Evolutionary conservation across 2,888 invertebrate genomes (phyloP), one percentile per base, ranked within the genome.

Genomic region (Stenoptilia bipunctidactyla): DNA sequence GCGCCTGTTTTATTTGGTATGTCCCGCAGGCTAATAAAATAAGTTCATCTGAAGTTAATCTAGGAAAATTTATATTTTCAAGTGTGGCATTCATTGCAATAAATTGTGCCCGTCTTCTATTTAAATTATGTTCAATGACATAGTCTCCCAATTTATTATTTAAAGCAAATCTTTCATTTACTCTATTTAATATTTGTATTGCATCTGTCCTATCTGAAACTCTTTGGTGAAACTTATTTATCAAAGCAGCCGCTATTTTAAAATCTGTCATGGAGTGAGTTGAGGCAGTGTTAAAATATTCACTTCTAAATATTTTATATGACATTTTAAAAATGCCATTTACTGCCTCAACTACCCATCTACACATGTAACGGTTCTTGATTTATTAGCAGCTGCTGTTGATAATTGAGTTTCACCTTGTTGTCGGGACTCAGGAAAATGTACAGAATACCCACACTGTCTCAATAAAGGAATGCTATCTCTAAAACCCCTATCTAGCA

Each of bases 211-310:
- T 25, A 34, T 41, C 34, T 14, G 34, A 34, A 1, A 41, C 15
- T 20, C 27, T 20, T 20, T 37, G 41, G 38, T 41, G 41, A 41
- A 38, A 41, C 5, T 13, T 34, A 15, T 40, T 40, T 10, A 37
- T 37, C 9, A 40, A 34, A 20, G 37, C 37, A 15, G 40, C 40
- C 33, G 40, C 40, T 37, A 40, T 37, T 20, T 40, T 37, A 37
- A 40, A 40, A 37, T 40, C 37, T 15, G 13, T 35, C 35, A 38
- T 41, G 14, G 37, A 10, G 15, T 41, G 34, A 15, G 13, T 15
- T 14, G 41, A 34, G 1, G 37, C 40, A 20, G 30, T 36, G 13
- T 40, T 40, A 40, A 35, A 13, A 13, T 14, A 34, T 13, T 13
- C 34, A 30, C 30, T 30, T 30, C 30, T 30, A 30, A 30, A 30